A percentile compares a stretch with the other conserved stretches of the same genome.
Conservation (phyloP, 2,797 vertebrate species). For the Rhabdophis nuchalis region DNA sequence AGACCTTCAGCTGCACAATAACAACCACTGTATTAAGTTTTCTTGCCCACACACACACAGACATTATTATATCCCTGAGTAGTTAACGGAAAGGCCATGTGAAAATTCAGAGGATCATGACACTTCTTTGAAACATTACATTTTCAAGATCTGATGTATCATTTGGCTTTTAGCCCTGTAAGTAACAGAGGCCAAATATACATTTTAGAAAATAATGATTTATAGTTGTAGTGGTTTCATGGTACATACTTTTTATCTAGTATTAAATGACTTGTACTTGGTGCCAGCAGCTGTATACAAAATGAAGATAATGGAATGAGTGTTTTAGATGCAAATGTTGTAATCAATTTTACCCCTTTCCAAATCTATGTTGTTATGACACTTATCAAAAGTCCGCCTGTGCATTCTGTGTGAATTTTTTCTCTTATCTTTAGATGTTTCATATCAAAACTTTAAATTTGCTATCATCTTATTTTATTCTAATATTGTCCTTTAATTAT, state of each 20-base stretch:
- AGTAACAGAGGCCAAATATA: neutral
- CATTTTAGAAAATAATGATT: neutral
- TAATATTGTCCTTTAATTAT: neutral
- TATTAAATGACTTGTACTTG: neutral
- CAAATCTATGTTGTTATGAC: neutral
- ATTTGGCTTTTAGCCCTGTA: conserved; percentile 6
- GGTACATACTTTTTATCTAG: neutral
- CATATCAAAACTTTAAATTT: neutral
- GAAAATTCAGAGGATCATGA: neutral
- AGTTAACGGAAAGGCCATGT: neutral
- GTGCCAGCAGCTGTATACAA: neutral
- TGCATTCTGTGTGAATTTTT: neutral
- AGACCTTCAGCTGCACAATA: neutral
- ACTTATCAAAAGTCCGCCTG: neutral
- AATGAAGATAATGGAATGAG: neutral
- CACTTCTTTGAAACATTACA: neutral
- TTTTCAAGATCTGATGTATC: neutral
- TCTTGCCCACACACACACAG: neutral
- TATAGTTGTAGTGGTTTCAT: neutral
- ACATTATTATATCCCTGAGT: neutral
- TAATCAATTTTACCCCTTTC: neutral
- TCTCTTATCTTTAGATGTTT: neutral
- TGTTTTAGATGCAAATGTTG: neutral
- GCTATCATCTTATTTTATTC: neutral
- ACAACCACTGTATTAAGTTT: neutral